A percentile compares a stretch with the other conserved stretches of the same genome.
phyloP scores from a whole-genome alignment of 2,113 vertebrate genomes.

The Oreamnos americanus region DNA sequence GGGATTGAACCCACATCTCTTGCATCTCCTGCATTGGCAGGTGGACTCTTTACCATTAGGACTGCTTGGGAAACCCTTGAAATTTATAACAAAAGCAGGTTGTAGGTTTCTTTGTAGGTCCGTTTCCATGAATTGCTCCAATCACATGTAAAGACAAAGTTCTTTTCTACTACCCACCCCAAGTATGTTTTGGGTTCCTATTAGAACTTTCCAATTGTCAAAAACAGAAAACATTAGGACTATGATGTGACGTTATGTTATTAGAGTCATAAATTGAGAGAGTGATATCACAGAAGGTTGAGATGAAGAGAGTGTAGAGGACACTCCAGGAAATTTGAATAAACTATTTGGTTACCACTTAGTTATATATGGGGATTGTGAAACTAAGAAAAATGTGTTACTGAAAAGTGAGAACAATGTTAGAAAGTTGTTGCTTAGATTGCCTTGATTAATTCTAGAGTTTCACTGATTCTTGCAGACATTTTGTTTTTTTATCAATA shows the following conservation, averaged over 20 bases:
- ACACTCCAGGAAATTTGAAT: not conserved
- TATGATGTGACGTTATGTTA: not conserved
- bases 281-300: not conserved
- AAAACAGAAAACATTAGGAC: not conserved
- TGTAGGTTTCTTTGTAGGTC: not conserved
- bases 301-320: not conserved
- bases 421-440: not conserved
- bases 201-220: not conserved
- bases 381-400: not conserved
- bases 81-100: slow-evolving; percentile 36
- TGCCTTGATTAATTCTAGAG: not conserved
- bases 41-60: not conserved
- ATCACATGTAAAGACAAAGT: not conserved
- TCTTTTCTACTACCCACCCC: not conserved
- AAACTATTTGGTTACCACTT: not conserved
- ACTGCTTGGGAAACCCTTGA: not conserved
- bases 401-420: not conserved
- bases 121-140: not conserved
- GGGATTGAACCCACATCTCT: not conserved
- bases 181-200: not conserved
- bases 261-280: not conserved
- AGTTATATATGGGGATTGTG: not conserved
- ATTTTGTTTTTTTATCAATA: not conserved
- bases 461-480: not conserved
- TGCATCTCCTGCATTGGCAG: not conserved